Base-by-base conservation (phyloP, 2,797 vertebrate species). In the Chrosomus eos region DNA sequence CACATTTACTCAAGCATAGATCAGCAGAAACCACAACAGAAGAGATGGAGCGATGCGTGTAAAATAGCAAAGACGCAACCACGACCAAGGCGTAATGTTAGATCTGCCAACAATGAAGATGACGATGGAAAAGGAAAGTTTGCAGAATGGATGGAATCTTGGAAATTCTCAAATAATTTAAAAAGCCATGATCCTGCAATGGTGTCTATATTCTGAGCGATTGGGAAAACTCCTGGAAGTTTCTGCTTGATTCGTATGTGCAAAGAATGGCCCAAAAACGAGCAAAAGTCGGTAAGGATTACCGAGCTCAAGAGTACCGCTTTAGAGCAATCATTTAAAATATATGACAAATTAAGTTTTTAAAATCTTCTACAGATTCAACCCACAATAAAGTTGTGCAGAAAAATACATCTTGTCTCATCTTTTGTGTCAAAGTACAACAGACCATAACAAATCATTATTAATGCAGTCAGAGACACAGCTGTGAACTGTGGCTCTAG, bases 211-310 rank as follows among this genome's bases (percentile, higher is more conserved):
- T 81, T 77, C 78, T 85, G 73, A 70, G 18, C 7, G 40, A 80
- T 3, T 89, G 88, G 85, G 76, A 60, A 45, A 80, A 80, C 10
- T 88, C 89, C n/a, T 87, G 88, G 86, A 88, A 75, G 82, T 90
- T 81, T 64, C 21, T 87, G 4, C 83, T 88, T 33, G 68, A 75
- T 16, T 26, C 31, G 28, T 77, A 45, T 33, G 21, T 53, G 40
- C 60, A 67, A 9, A 76, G 21, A 86, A 83, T 8, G 51, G 48
- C 31, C 82, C 82, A 3, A 79, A 80, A 74, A 74, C 53, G 8
- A 62, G 5, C 58, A 84, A 84, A 58, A 80, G 68, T 36, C n/a
- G 31, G 16, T 45, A 40, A 64, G 28, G n/a, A 53, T 53, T 33
- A 28, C 21, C 64, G 19, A 67, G 38, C 26, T 70, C 14, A 79